phyloP scores from a whole-genome alignment of 2,888 invertebrate species.

The Phlogophora meticulosa region DNA sequence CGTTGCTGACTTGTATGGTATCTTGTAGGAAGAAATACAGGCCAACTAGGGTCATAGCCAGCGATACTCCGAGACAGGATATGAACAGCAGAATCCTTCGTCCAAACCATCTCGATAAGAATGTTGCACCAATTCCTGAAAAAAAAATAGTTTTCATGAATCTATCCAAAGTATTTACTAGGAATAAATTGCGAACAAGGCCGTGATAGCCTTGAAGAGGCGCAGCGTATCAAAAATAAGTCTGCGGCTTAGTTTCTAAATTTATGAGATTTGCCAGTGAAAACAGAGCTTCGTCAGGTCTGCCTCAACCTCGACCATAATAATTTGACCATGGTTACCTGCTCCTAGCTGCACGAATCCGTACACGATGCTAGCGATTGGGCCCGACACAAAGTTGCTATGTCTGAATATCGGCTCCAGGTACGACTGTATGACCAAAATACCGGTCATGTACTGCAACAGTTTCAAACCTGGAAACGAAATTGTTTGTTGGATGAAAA shows the following conservation, averaged over 20 bases:
- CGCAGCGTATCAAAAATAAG: too few relatives aligned
- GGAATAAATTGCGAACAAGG: too few relatives aligned
- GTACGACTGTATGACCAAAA: slow-evolving; percentile 91
- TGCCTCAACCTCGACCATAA: background rate
- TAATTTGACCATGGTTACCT: slow-evolving; percentile 74
- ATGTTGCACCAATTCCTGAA: slow-evolving; percentile 87
- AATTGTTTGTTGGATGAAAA: background rate
- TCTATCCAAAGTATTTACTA: background rate
- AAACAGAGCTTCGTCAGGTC: background rate
- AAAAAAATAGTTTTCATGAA: slow-evolving; percentile 38
- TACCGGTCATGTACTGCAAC: slow-evolving; percentile 92
- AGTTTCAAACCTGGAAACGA: slow-evolving; percentile 88
- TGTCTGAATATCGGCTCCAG: slow-evolving; percentile 91
- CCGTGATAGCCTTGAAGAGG: background rate
- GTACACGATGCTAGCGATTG: slow-evolving; percentile 90
- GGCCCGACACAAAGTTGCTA: slow-evolving; percentile 89
- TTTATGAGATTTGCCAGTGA: background rate
- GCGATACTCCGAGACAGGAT: slow-evolving; percentile 90
- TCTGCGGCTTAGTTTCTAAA: too few relatives aligned
- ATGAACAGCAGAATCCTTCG: slow-evolving; percentile 89
- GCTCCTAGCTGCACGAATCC: slow-evolving; percentile 91
- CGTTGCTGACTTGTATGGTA: slow-evolving; percentile 75
- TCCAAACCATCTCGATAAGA: slow-evolving; percentile 90
- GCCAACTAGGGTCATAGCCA: slow-evolving; percentile 88
- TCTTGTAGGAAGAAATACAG: slow-evolving; percentile 90